Evolutionary conservation across 2,797 vertebrate genomes (phyloP).

Genomic region (Chiloscyllium punctatum): DNA sequence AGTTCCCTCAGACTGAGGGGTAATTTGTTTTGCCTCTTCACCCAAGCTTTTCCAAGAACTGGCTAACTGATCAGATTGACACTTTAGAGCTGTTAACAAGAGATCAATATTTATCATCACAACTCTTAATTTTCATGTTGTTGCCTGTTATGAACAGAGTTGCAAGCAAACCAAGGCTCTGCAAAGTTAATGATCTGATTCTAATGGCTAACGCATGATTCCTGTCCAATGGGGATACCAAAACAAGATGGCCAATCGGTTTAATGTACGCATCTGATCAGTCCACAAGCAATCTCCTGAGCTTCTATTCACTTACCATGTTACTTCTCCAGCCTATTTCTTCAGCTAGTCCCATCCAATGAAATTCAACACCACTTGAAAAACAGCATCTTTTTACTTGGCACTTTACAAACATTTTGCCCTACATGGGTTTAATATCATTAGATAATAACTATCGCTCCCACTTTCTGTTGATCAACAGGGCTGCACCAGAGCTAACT

Average conservation of each 20-base stretch:
- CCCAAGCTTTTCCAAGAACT: background rate
- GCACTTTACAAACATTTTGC: background rate
- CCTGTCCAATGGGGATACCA: background rate
- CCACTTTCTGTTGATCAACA: background rate
- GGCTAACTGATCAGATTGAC: background rate
- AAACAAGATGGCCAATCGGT: background rate
- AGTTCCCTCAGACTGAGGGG: background rate
- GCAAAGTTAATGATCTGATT: background rate
- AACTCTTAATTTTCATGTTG: background rate
- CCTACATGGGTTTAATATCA: background rate
- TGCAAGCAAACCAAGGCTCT: background rate
- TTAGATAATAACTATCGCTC: background rate
- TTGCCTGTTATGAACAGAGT: background rate
- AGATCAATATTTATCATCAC: background rate
- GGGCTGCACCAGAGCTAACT: background rate
- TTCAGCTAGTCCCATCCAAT: background rate
- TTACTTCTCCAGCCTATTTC: background rate
- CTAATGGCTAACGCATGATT: background rate
- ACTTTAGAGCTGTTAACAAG: background rate
- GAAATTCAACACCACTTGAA: background rate
- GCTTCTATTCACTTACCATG: background rate
- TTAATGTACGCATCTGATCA: background rate
- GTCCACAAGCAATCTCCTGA: background rate
- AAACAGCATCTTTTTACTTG: background rate
- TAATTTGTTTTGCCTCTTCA: background rate